Evolutionary conservation across 2,888 invertebrate genomes (phyloP), one percentile per base, ranked within the genome.

Genomic region (Oscheius sp.): DNA sequence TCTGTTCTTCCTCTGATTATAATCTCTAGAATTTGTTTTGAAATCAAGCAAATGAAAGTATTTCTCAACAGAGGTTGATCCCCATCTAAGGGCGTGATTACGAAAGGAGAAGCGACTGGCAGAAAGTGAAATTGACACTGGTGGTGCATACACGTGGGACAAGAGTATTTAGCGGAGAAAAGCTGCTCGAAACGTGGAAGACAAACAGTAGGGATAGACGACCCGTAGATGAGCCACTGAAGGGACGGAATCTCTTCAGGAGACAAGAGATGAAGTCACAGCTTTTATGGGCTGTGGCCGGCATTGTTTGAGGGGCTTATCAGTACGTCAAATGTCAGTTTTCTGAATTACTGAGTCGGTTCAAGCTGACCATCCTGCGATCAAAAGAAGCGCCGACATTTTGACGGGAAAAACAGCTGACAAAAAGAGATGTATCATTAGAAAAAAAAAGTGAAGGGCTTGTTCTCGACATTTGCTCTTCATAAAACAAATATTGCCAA

Each of bases 81-180:
- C 5, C 50, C 20, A 12, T 17, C 12, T 12, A 17, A 17, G 6
- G 45, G 27, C 15, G n/a, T n/a, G 61, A 45, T 42, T n/a, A n/a
- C n/a, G n/a, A n/a, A n/a, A n/a, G n/a, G n/a, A n/a, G n/a, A n/a
- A n/a, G n/a, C n/a, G n/a, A n/a, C n/a, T n/a, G n/a, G n/a, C n/a
- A n/a, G 3, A 10, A 10, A 29, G 25, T 61, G 61, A 61, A 42
- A 45, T 61, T 61, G 61, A 45, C 45, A 61, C 45, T 29, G 61
- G 27, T 45, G 45, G 17, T 23, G n/a, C 34, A 55, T 25, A 61
- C 61, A 61, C 61, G 61, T 45, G 61, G 45, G 61, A 61, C 61
- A 61, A 61, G 61, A 61, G 61, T 61, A 61, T 61, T 61, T 61
- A 61, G 61, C 45, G 42, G 61, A 61, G 61, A 61, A 61, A 61